A percentile compares a stretch with the other conserved stretches of the same genome.
Conservation (phyloP, 2,888 invertebrate species). For the Microplitis deprimator region DNA sequence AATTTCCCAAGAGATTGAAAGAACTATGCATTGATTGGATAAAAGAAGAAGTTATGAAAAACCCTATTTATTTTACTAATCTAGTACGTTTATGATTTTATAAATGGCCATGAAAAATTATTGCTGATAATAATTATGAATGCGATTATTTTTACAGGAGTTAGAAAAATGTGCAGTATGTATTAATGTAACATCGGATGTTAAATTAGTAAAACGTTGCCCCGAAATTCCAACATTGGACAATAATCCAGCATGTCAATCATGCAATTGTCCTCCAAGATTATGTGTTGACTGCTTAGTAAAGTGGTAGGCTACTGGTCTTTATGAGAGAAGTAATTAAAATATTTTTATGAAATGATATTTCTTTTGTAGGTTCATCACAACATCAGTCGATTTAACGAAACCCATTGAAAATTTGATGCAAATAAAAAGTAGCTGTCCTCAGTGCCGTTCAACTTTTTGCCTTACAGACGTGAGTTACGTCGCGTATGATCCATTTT, state of each 20-base stretch:
- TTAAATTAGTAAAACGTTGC: constrained; percentile 84
- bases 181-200: constrained; percentile 84
- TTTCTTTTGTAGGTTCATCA: constrained; percentile 28
- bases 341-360: not conserved
- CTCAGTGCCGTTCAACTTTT: constrained; percentile 88
- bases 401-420: constrained; percentile 10
- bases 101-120: not conserved
- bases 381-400: constrained; percentile 19
- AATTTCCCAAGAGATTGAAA: constrained; percentile 83
- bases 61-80: constrained; percentile 76
- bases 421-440: constrained; percentile 83
- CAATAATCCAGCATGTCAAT: constrained; percentile 71
- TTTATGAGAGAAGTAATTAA: not conserved
- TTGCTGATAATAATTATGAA: not conserved
- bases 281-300: constrained; percentile 92
- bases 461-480: constrained; percentile 85
- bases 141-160: constrained; percentile 73
- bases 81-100: constrained; percentile 70
- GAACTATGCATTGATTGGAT: constrained; percentile 91
- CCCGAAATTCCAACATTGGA: constrained; percentile 70
- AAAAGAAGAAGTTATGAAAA: constrained; percentile 80
- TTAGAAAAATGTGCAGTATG: constrained; percentile 91
- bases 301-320: constrained; percentile 76
- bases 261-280: constrained; percentile 86
- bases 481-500: constrained; percentile 44